Percentiles rank a stretch among this genome's conserved stretches.
Evolutionary conservation across 2,888 invertebrate species (phyloP).

Genomic region (Ophioninae sp.): DNA sequence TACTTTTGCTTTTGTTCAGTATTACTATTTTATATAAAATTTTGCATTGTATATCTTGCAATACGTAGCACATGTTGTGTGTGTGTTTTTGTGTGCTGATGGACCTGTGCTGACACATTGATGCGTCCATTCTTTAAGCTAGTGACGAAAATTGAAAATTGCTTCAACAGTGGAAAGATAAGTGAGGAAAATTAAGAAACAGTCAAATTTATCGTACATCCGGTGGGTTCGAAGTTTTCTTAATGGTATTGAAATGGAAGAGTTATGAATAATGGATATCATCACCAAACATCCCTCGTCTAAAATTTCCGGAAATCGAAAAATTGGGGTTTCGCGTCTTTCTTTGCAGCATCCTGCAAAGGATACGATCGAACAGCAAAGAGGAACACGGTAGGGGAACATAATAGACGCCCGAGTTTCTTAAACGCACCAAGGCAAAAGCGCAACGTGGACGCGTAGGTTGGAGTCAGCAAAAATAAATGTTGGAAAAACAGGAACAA

Average conservation of each 20-base stretch:
- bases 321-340: not conserved
- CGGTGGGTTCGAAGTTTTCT: too few relatives aligned
- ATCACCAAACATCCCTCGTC: not conserved
- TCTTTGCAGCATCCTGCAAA: not conserved
- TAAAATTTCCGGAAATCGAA: not conserved
- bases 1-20: conserved; percentile 76
- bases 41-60: conserved; percentile 16
- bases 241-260: too few relatives aligned
- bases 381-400: conserved; percentile 21
- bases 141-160: not conserved
- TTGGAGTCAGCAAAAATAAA: conserved; percentile 77
- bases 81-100: not conserved
- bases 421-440: conserved; percentile 19
- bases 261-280: too few relatives aligned
- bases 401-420: conserved; percentile 55
- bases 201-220: too few relatives aligned
- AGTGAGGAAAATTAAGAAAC: too few relatives aligned
- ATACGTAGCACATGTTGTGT: not conserved
- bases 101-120: not conserved
- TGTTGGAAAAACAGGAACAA: conserved; percentile 79
- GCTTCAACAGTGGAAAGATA: too few relatives aligned
- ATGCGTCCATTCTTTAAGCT: not conserved
- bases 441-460: conserved; percentile 63
- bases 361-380: conserved; percentile 5
- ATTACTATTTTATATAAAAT: conserved; percentile 56